A percentile compares a stretch with the other conserved stretches of the same genome.
Conservation (phyloP, 2,797 vertebrate species). For the Neopelma chrysocephalum region DNA sequence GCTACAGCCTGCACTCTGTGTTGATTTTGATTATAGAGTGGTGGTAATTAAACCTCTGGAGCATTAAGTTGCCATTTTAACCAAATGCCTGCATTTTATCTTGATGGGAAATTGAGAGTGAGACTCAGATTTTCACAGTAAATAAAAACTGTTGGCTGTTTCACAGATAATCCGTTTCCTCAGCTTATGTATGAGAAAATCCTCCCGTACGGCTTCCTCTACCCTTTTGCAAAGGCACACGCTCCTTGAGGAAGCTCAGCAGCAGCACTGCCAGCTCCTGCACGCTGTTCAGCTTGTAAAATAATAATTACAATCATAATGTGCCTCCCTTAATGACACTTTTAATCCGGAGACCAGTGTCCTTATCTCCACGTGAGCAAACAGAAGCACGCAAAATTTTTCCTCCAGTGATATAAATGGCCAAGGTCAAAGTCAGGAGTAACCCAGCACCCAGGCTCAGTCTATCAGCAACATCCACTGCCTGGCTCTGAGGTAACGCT, state of each 20-base stretch:
- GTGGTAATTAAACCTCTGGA: constrained; percentile 62
- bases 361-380: background rate
- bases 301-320: background rate
- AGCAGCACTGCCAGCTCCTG: background rate
- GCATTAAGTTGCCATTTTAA: constrained; percentile 66
- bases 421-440: background rate
- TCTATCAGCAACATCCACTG: background rate
- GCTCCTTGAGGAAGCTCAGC: background rate
- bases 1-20: background rate
- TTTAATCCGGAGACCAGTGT: background rate
- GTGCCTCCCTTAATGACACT: background rate
- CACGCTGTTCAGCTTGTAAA: background rate
- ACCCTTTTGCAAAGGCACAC: background rate
- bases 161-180: constrained; percentile 21
- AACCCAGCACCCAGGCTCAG: background rate
- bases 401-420: rapidly evolving
- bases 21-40: constrained; percentile 23
- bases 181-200: background rate
- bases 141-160: constrained; percentile 49
- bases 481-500: background rate
- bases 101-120: constrained; percentile 48
- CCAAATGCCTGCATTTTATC: constrained; percentile 56
- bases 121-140: constrained; percentile 53
- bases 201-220: background rate
- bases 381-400: background rate